Evolutionary conservation across 2,113 vertebrate species (phyloP).

Genomic region (Naja naja): DNA sequence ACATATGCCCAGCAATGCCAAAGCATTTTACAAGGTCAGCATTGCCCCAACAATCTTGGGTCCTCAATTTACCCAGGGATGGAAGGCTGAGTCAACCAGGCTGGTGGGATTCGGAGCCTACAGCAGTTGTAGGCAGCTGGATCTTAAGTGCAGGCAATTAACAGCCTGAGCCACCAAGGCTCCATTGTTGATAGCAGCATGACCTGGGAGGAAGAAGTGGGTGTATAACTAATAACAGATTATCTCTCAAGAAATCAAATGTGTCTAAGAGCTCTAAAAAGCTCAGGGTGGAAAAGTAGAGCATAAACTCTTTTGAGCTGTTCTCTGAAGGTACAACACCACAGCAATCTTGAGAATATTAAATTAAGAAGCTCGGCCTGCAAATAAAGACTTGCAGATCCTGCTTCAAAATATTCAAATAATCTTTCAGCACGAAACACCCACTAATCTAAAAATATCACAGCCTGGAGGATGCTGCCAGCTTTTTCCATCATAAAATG

Average conservation of each 20-base stretch:
- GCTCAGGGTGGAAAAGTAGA: background rate
- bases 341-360: background rate
- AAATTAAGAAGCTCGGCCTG: background rate
- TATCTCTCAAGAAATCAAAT: background rate
- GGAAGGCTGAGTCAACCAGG: too few species aligned
- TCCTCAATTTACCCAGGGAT: too few species aligned
- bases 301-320: background rate
- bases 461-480: background rate
- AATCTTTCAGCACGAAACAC: conserved; percentile 3
- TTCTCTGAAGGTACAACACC: background rate
- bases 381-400: background rate
- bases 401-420: conserved; percentile 2
- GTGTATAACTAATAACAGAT: background rate
- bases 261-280: background rate
- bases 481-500: conserved; percentile 12
- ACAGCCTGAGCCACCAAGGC: too few species aligned
- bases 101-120: too few species aligned
- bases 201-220: background rate
- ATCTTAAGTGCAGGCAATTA: too few species aligned
- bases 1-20: too few species aligned
- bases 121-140: too few species aligned
- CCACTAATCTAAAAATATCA: conserved; percentile 3
- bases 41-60: too few species aligned
- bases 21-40: too few species aligned
- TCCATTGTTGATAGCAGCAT: background rate